Evolutionary conservation across 2,113 vertebrate species (phyloP), one percentile per base, ranked within the genome.

Genomic region (Lepidothrix coronata): DNA sequence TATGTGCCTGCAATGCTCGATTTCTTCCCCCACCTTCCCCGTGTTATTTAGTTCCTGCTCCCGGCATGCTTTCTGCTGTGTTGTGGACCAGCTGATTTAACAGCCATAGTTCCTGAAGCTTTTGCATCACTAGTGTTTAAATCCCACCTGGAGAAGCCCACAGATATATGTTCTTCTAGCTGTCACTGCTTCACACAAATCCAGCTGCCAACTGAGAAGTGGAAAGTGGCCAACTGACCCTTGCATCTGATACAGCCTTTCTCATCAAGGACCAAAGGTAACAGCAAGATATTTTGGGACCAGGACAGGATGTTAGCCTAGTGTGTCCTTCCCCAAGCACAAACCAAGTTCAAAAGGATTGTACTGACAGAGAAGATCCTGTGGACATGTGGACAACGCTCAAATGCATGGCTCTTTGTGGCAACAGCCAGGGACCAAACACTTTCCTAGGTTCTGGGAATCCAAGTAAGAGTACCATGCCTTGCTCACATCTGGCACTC

Each of bases 291-390:
- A 91, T 91, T 91, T 19, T 84, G 68, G 59, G 61, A 89, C 30
- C 20, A 78, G 76, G 48, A 91, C 86, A 96, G 80, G 86, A 89
- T 87, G 52, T 81, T 81, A 89, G 35, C 31, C 61, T 84, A 35
- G 14, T 44, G 43, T 75, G 72, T 87, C 57, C 83, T 87, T 92
- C 48, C 83, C 61, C 44, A 63, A 74, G 67, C 57, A 91, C 52
- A 93, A 86, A 74, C 14, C 9, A 23, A 28, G 23, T 84, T 87
- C 73, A 75, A 33, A 83, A 75, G 43, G 21, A 31, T 33, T 48
- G 39, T 39, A 21, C 7, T 22, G n/a, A 73, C 1, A 3, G 51
- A 59, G 44, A 63, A 71, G 57, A 49, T 58, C n/a, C 41, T 4
- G 2, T 33, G 41, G 49, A 63, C 66, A 57, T 4, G 2, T 33